Evolutionary conservation across 2,888 invertebrate species (phyloP), one percentile per base, ranked within the genome.

Genomic region (Diplazon laetatorius): DNA sequence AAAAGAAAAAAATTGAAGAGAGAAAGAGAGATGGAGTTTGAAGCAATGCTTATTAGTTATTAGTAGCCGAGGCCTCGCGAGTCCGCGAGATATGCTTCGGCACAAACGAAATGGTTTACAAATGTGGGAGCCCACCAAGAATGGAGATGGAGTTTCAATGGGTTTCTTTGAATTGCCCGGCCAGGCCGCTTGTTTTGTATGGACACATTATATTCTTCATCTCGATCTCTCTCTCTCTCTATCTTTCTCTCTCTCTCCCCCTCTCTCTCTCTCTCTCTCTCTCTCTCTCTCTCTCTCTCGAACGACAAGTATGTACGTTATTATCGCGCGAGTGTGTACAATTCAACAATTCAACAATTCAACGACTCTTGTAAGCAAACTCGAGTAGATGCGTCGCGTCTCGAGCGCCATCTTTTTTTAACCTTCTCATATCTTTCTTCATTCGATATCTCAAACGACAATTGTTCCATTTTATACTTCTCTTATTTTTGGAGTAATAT

Each of bases 121-220:
- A 87, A 86, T 81, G 82, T 81, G 83, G 78, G 82, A 82, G 86
- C 84, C 65, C 66, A n/a, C n/a, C n/a, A 86, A 88, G 87, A 89
- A 88, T 88, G 87, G 88, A 85, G 87, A 81, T 82, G 80, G 81
- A 84, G 75, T 82, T 87, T 89, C 85, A 88, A 89, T 89, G 87
- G 87, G 76, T 81, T 83, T 85, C 87, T 89, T 89, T 88, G 88
- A 88, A 88, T 89, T 86, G 85, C 84, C 74, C 85, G 46, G 81
- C 30, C 30, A 86, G 85, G 84, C 84, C 85, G 86, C 85, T 86
- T 87, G 86, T 86, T 88, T 87, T 83, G 85, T 85, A 86, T 85
- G 83, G 84, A 82, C 81, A 81, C 83, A 83, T 86, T 86, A 86
- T 86, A 85, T 84, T 81, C n/a, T n/a, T n/a, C n/a, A n/a, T n/a